phyloP scores from a whole-genome alignment of 2,888 invertebrate species.

The Congeria kusceri region DNA sequence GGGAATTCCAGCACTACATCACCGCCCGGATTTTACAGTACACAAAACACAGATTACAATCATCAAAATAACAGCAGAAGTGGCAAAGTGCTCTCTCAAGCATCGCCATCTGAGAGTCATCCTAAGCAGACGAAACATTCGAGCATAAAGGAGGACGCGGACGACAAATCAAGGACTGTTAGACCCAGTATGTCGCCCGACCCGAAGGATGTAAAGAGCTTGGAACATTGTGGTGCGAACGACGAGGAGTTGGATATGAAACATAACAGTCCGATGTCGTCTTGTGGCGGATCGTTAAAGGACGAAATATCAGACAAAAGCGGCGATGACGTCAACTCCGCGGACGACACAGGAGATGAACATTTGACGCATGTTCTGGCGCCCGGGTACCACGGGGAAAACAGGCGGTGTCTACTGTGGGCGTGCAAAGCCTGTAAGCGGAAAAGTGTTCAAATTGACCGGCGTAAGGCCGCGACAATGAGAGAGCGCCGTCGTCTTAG shows the following conservation, averaged over 20 bases:
- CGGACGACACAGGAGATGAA: constrained; percentile 73
- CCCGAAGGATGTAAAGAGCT: constrained; percentile 34
- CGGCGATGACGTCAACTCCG: constrained; percentile 70
- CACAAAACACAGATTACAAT: constrained; percentile 30
- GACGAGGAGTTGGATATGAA: constrained; percentile 63
- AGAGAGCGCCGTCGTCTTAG: constrained; percentile 95
- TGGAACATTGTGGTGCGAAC: constrained; percentile 25
- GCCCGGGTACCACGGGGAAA: constrained; percentile 85
- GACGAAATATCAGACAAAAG: constrained; percentile 67
- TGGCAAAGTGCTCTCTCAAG: constrained; percentile 1
- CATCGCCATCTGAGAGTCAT: neutral
- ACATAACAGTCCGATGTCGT: constrained; percentile 63
- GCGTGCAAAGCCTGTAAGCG: constrained; percentile 98
- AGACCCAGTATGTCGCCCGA: constrained; percentile 31
- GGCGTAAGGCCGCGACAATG: constrained; percentile 98
- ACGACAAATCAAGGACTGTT: constrained; percentile 40
- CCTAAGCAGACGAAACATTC: constrained; percentile 15
- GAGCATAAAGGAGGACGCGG: constrained; percentile 44
- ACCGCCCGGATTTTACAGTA: constrained; percentile 45
- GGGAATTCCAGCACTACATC: constrained; percentile 52
- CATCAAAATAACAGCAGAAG: constrained; percentile 36
- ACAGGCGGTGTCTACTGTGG: constrained; percentile 95
- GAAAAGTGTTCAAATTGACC: constrained; percentile 97
- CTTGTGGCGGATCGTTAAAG: constrained; percentile 64
- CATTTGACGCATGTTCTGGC: constrained; percentile 85